Percentiles rank a stretch among this genome's conserved stretches.
Conservation (phyloP, 2,888 invertebrate species). For the Trachelus troglodyta region DNA sequence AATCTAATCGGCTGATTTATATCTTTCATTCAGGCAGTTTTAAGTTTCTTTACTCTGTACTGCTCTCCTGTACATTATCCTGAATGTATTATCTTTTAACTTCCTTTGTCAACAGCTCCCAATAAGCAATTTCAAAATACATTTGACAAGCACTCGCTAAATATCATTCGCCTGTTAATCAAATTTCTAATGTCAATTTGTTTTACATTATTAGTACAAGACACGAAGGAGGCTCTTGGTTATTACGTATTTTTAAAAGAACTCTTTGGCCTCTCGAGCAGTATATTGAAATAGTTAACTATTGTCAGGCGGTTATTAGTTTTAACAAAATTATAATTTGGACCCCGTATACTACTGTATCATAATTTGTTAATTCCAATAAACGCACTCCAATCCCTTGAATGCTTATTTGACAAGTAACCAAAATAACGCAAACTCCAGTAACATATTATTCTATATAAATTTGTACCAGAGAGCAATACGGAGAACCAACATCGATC, state of each 20-base stretch:
- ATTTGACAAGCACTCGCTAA: neutral
- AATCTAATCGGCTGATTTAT: constrained; percentile 3
- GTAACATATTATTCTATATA: neutral
- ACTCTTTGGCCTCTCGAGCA: neutral
- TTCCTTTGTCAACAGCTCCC: neutral
- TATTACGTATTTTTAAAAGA: neutral
- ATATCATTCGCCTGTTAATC: neutral
- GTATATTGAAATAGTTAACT: neutral
- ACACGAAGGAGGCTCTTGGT: neutral
- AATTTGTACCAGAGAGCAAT: constrained; percentile 43
- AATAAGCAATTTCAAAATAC: neutral
- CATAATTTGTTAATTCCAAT: neutral
- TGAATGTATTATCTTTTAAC: neutral
- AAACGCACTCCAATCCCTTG: neutral
- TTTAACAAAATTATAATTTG: neutral
- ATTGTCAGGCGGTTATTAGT: neutral
- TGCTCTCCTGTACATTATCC: constrained; percentile 23
- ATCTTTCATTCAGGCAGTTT: constrained; percentile 32
- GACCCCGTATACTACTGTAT: neutral
- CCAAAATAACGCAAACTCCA: neutral
- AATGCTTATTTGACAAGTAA: no score
- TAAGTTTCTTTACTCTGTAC: constrained; percentile 32
- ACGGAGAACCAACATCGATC: constrained; percentile 65
- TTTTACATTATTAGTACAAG: neutral
- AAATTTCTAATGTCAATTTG: neutral